Conservation (phyloP, 2,113 vertebrate genomes). For the Carassius carassius region DNA sequence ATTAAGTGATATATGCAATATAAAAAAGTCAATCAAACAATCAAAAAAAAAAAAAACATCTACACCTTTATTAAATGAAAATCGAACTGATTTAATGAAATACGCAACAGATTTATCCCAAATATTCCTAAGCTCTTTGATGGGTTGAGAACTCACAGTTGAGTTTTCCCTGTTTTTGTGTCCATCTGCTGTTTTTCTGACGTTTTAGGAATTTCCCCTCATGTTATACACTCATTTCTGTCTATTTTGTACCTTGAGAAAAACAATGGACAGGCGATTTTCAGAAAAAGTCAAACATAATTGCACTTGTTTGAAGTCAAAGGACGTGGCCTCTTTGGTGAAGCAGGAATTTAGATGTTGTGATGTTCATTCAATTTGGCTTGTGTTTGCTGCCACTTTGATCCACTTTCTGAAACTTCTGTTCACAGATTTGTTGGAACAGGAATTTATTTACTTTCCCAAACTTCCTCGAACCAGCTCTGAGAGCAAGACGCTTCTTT, state of each 20-base stretch:
- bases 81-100: neutral
- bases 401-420: conserved; percentile 21
- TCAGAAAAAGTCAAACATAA: conserved; percentile 29
- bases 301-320: conserved; percentile 34
- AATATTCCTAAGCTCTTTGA: neutral
- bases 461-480: neutral
- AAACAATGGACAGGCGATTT: conserved; percentile 13
- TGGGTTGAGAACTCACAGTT: neutral
- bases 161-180: neutral
- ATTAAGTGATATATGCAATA: neutral
- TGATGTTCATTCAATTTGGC: neutral
- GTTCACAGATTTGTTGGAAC: conserved; percentile 27
- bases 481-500: neutral
- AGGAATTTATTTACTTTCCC: conserved; percentile 19
- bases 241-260: conserved; percentile 17
- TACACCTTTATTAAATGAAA: neutral
- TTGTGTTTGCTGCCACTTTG: conserved; percentile 14
- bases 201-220: conserved; percentile 4
- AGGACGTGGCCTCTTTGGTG: neutral
- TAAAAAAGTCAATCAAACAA: neutral
- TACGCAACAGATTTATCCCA: neutral
- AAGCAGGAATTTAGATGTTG: conserved; percentile 18
- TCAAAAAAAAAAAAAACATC: neutral
- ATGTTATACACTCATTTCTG: neutral
- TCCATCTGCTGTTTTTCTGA: neutral